phyloP scores from a whole-genome alignment of 2,797 vertebrate species.

The Australoheros facetus region DNA sequence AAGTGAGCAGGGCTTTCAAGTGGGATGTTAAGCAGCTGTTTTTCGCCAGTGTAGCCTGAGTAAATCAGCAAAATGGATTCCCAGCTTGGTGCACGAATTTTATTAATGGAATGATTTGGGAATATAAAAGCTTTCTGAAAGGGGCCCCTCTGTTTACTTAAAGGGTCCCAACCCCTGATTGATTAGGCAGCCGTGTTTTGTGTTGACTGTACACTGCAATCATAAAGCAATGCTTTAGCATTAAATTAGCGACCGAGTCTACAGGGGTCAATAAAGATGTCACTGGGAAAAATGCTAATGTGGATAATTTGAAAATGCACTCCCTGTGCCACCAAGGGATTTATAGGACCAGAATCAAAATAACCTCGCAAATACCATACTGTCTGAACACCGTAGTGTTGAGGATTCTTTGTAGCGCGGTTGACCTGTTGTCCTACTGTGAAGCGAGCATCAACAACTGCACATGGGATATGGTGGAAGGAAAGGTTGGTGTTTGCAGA shows the following conservation, averaged over 20 bases:
- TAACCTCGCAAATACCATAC: constrained; percentile 13
- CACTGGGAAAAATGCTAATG: constrained; percentile 71
- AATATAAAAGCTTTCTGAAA: constrained; percentile 81
- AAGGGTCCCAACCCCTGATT: constrained; percentile 73
- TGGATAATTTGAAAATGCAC: constrained; percentile 64
- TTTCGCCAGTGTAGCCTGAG: constrained; percentile 84
- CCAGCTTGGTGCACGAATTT: constrained; percentile 85
- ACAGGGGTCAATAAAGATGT: constrained; percentile 78
- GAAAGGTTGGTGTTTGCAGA: constrained; percentile 1
- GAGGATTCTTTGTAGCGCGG: not conserved
- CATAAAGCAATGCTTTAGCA: constrained; percentile 70
- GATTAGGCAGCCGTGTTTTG: constrained; percentile 63
- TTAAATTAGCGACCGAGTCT: constrained; percentile 64
- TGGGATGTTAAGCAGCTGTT: constrained; percentile 96
- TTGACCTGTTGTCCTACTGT: not conserved
- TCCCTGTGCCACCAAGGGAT: constrained; percentile 47
- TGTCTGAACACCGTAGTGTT: constrained; percentile 11
- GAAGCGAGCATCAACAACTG: not conserved
- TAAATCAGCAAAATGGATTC: constrained; percentile 96
- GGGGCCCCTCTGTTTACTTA: constrained; percentile 73
- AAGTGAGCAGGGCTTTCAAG: constrained; percentile 91
- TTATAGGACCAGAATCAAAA: constrained; percentile 40
- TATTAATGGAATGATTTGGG: constrained; percentile 92
- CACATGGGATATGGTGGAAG: not conserved
- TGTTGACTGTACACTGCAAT: constrained; percentile 70